phyloP scores from a whole-genome alignment of 2,797 vertebrate genomes.

The Micromesistius poutassou region DNA sequence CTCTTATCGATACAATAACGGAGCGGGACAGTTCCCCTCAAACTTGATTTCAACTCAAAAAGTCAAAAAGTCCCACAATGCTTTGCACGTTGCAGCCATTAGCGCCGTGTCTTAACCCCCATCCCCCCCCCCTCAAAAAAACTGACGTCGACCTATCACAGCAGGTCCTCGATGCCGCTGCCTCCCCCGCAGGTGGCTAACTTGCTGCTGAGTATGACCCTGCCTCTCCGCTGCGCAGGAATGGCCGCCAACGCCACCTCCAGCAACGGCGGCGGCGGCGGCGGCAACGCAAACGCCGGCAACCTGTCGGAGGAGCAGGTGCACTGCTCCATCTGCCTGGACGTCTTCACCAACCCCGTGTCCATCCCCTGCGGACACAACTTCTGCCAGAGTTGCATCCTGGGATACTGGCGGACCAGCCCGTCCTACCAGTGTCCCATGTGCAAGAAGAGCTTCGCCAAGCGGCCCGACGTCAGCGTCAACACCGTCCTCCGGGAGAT shows the following conservation, averaged over 20 bases:
- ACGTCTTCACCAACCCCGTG: conserved; percentile 79
- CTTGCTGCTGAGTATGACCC: conserved; percentile 60
- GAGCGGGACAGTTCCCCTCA: not conserved
- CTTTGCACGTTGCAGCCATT: not conserved
- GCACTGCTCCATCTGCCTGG: conserved; percentile 81
- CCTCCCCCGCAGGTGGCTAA: conserved; percentile 28
- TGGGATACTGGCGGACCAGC: conserved; percentile 76
- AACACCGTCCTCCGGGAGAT: conserved; percentile 79
- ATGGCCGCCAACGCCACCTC: conserved; percentile 59
- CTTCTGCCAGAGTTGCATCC: conserved; percentile 78
- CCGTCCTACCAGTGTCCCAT: conserved; percentile 76
- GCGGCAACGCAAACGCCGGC: conserved; percentile 35
- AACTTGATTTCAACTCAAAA: not conserved
- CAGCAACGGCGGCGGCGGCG: too few relatives aligned
- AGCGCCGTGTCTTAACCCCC: not conserved
- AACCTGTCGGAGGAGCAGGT: conserved; percentile 79
- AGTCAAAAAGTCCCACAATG: not conserved
- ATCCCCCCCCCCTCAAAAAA: not conserved
- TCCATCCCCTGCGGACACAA: conserved; percentile 81
- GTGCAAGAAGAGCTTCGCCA: conserved; percentile 78
- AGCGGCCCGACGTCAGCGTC: conserved; percentile 74
- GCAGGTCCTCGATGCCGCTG: conserved; percentile 58
- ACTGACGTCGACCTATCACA: conserved; percentile 35
- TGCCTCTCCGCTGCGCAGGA: conserved; percentile 68
- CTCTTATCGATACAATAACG: not conserved